Evolutionary conservation across 2,797 vertebrate genomes (phyloP), one percentile per base, ranked within the genome.

Genomic region (Chelidonichthys spinosus): DNA sequence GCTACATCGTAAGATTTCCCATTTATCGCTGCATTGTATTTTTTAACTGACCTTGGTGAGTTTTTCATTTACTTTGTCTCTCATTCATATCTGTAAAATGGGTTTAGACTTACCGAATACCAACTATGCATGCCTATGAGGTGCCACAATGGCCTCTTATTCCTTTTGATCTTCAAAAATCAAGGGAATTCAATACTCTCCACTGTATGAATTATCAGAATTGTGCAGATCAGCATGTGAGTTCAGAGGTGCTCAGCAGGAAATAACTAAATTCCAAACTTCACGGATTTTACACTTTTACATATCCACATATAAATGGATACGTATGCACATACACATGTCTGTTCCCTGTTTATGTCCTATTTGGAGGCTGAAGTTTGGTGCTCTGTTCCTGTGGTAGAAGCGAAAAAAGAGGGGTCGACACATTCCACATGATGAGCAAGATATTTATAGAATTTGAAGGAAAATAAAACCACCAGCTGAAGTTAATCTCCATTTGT

Each of bases 151-250:
- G 80, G 69, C 78, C n/a, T 65, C 75, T 74, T 71, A 53, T 77
- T 64, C 81, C 44, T 81, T 89, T 88, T 90, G 65, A 86, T 83
- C 79, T 85, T 79, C 33, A 72, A 50, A 83, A 81, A 83, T 83
- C 72, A 79, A 77, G 40, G 56, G 49, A 80, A 74, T 85, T 81
- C 70, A 75, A 78, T 85, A 42, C 72, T 56, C 63, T 53, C 33
- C 5, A 2, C 25, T 55, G 42, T 53, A 80, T 59, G 62, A 64
- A 74, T 60, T 47, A 83, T 79, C 72, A 54, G 49, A 82, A 67
- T 54, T 68, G n/a, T 44, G 55, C 66, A 50, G 67, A 25, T 86
- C 69, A 81, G 73, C 71, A 60, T 69, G 52, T 47, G 55, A 69
- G 44, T 39, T 55, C 25, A 7, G 54, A 68, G 43, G 33, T 63